Base-by-base conservation (phyloP, 1,140 invertebrate species). In the Dufourea novaeangliae region DNA sequence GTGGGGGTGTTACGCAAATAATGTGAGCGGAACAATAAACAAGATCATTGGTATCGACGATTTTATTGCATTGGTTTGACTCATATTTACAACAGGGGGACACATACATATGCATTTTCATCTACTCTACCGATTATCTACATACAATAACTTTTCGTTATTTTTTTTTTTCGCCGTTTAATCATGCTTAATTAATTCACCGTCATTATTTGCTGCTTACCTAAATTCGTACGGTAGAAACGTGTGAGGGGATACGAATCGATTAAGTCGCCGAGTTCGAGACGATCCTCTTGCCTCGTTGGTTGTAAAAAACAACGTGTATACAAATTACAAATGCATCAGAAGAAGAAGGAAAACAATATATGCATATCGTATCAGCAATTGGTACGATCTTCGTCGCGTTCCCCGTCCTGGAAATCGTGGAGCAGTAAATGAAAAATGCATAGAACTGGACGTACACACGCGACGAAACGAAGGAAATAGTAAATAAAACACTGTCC, bases 61-160 rank as follows among this genome's bases (percentile, higher is more conserved):
- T 88, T 92, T 92, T 92, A 92, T 92, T 92, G 90, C 90, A 89
- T 90, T 88, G 88, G 87, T 87, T 89, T 84, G 84, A 88, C 74
- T 90, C 88, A 87, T 92, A 92, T 91, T 89, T 92, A 92, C 90
- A 92, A 83, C 83, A 83, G 83, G 87, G 85, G 85, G 86, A 91
- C 87, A 92, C 89, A 89, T 90, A 91, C 84, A 90, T 92, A 90
- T 90, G 88, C 87, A 90, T 89, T 89, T 88, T 87, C 82, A 85
- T 90, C 88, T 90, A 89, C 80, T 90, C 85, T 91, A 91, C 57
- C 80, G 85, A 88, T 89, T 90, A 90, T 91, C 88, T 92, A 91
- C 87, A 90, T 88, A 86, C 85, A n/a, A 90, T 88, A 88, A 88
- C 72, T 86, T 90, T 87, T 83, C n/a, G n/a, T n/a, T n/a, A n/a